A percentile compares a stretch with the other conserved stretches of the same genome.
These are phyloP conservation scores for Psittacus erithacus DNA, from an alignment of 2,113 vertebrate species.

Conservation along the genomic window DNA sequence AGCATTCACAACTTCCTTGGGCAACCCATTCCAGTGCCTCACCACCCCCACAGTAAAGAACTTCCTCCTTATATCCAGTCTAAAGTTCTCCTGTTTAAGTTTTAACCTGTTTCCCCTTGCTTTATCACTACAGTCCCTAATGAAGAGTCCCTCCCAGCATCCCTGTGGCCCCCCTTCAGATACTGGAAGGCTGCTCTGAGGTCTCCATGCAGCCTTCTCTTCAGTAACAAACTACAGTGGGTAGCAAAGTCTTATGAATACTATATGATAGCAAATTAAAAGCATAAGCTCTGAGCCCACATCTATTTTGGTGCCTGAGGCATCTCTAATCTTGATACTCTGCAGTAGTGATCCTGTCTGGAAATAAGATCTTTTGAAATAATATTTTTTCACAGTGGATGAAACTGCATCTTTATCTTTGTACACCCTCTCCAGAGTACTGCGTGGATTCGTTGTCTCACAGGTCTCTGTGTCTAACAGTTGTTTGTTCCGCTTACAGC, in stretches of 20 bases:
- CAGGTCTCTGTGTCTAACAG: neutral
- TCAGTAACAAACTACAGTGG: neutral
- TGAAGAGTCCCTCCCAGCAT: too few relatives aligned
- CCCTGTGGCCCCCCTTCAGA: too few relatives aligned
- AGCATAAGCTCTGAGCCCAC: neutral
- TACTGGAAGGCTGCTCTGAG: too few relatives aligned
- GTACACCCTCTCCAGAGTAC: neutral
- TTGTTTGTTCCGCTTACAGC: neutral
- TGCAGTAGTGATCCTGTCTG: neutral
- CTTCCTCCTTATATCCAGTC: too few relatives aligned
- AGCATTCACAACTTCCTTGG: too few relatives aligned
- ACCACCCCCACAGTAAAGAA: too few relatives aligned
- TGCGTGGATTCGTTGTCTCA: neutral
- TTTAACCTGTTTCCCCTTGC: too few relatives aligned
- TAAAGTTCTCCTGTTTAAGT: too few relatives aligned
- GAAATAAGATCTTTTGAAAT: neutral
- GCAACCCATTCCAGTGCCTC: too few relatives aligned
- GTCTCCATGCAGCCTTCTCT: too few relatives aligned
- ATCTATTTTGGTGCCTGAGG: neutral
- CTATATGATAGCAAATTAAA: neutral
- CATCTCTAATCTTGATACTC: neutral
- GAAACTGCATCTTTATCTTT: neutral
- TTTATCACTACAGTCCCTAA: too few relatives aligned
- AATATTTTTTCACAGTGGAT: neutral
- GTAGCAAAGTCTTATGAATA: neutral